phyloP scores from a whole-genome alignment of 1,140 invertebrate genomes.

The Stegodyphus mimosarum region DNA sequence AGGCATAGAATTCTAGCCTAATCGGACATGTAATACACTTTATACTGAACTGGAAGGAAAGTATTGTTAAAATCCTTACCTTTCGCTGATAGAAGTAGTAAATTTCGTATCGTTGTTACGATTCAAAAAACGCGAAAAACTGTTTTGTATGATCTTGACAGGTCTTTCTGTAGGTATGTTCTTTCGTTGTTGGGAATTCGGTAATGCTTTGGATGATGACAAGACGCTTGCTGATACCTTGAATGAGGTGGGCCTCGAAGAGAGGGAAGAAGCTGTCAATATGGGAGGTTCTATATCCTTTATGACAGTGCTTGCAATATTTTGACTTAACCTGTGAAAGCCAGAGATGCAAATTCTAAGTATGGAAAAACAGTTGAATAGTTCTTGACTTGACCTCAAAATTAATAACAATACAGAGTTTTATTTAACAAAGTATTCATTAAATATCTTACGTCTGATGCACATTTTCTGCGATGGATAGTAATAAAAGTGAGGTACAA shows the following conservation, averaged over 20 bases:
- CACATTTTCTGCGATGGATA: no score
- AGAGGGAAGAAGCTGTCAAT: conserved; percentile 5
- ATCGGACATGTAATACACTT: no score
- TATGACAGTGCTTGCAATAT: neutral
- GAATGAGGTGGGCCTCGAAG: neutral
- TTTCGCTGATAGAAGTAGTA: conserved; percentile 18
- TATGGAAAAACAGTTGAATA: no score
- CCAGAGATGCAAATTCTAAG: no score
- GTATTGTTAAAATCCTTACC: neutral
- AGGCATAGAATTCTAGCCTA: no score
- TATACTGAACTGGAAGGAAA: no score
- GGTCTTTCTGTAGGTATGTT: neutral
- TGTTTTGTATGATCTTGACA: neutral
- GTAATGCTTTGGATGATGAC: conserved; percentile 10
- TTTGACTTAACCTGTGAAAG: neutral
- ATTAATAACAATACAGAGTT: no score
- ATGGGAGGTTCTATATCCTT: conserved; percentile 43
- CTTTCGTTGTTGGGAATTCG: neutral
- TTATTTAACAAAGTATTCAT: no score
- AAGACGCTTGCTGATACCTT: conserved; percentile 36
- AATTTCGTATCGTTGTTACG: neutral
- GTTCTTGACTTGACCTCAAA: no score
- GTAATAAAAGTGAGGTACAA: no score
- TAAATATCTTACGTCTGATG: no score
- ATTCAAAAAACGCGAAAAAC: conserved; percentile 3